These are phyloP conservation scores for Xestia c-nigrum DNA, from an alignment of 2,888 invertebrate species.

Conservation along the genomic window DNA sequence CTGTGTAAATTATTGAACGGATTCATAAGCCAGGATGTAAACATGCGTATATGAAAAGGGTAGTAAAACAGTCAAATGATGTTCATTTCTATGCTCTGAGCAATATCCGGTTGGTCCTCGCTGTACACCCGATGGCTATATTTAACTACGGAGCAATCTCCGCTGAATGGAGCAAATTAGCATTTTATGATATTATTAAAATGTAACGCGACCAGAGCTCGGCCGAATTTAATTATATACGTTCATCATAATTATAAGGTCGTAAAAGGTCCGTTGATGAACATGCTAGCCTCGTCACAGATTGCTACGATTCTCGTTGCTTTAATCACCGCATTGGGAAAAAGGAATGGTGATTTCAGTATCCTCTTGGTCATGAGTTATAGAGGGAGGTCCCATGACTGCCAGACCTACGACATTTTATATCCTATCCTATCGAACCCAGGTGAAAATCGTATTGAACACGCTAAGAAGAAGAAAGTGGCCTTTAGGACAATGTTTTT, in stretches of 20 bases:
- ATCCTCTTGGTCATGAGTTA: neutral
- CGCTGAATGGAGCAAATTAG: conserved; percentile 66
- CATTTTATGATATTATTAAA: conserved; percentile 53
- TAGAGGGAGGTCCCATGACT: neutral
- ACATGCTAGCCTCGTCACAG: neutral
- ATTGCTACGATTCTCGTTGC: conserved; percentile 3
- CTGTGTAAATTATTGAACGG: conserved; percentile 67
- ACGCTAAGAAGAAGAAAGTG: too few relatives aligned
- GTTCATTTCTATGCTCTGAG: conserved; percentile 76
- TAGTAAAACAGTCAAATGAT: conserved; percentile 71
- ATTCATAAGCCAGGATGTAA: conserved; percentile 66
- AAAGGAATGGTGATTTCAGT: neutral
- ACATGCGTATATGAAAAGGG: conserved; percentile 61
- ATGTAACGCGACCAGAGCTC: conserved; percentile 38
- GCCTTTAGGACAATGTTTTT: neutral
- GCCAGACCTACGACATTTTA: too few relatives aligned
- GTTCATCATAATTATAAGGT: conserved; percentile 47
- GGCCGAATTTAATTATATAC: conserved; percentile 35
- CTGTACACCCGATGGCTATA: conserved; percentile 68
- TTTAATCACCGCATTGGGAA: neutral
- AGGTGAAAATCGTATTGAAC: neutral
- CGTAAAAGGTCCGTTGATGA: conserved; percentile 24
- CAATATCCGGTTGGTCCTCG: conserved; percentile 75
- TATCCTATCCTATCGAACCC: neutral
- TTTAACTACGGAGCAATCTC: conserved; percentile 68